Conservation (phyloP, 2,888 invertebrate genomes). For the Clostera curtula region DNA sequence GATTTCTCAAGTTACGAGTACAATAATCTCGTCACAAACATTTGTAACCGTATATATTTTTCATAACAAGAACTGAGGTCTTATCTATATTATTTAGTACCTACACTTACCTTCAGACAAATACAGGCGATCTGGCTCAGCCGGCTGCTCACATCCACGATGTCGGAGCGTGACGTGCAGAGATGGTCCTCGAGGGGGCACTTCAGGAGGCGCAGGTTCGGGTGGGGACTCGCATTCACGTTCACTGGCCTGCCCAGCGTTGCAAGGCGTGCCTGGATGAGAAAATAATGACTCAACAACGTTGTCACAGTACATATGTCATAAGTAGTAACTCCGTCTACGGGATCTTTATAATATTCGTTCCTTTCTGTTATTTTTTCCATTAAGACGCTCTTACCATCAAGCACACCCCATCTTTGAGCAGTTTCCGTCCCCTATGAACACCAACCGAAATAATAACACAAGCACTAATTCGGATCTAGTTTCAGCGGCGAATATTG, state of each 20-base stretch:
- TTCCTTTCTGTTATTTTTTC: too few species aligned
- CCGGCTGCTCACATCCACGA: constrained; percentile 66
- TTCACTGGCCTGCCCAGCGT: constrained; percentile 58
- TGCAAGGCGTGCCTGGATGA: constrained; percentile 19
- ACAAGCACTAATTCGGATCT: too few species aligned
- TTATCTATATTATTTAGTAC: not conserved
- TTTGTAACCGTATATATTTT: constrained; percentile 1
- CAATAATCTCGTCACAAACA: too few species aligned
- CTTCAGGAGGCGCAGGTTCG: constrained; percentile 90
- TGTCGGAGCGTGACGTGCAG: constrained; percentile 78
- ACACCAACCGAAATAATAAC: too few species aligned
- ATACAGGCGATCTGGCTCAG: constrained; percentile 62
- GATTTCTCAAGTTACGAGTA: too few species aligned
- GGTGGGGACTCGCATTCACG: constrained; percentile 84
- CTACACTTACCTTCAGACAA: constrained; percentile 58
- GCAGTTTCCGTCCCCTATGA: too few species aligned
- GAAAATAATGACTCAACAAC: not conserved
- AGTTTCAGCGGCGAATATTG: too few species aligned
- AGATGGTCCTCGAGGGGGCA: constrained; percentile 89
- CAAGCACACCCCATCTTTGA: too few species aligned
- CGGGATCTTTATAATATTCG: too few species aligned
- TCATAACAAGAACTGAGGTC: too few species aligned
- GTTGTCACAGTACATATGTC: not conserved
- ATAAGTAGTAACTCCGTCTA: too few species aligned
- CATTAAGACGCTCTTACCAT: too few species aligned